Conservation (phyloP, 2,888 invertebrate genomes). For the Limnephilus rhombicus region DNA sequence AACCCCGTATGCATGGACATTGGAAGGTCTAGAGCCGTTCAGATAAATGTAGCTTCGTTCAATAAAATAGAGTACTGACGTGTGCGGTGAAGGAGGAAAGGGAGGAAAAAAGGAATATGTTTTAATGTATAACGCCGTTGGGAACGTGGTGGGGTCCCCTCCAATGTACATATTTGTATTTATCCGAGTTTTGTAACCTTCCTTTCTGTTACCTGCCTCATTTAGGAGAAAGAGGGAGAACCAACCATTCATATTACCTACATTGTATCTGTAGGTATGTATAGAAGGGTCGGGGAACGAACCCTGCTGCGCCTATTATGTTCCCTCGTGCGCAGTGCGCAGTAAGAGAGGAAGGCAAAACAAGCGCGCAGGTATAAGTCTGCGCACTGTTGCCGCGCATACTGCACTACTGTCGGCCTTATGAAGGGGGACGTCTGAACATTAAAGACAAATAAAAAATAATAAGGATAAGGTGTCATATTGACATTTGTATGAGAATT, state of each 20-base stretch:
- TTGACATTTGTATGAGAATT: too few species aligned
- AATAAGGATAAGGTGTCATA: background rate
- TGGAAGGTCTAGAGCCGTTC: too few species aligned
- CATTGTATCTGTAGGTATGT: background rate
- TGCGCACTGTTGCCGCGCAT: constrained; percentile 53
- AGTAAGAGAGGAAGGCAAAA: background rate
- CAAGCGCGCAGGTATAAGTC: constrained; percentile 49
- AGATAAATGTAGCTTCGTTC: too few species aligned
- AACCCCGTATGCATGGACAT: too few species aligned
- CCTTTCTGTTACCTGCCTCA: too few species aligned
- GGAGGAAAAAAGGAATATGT: too few species aligned
- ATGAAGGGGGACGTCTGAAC: background rate
- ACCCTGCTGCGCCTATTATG: constrained; percentile 10
- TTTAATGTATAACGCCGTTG: too few species aligned
- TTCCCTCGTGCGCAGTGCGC: background rate
- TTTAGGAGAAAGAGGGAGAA: too few species aligned
- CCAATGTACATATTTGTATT: too few species aligned
- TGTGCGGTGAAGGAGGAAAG: too few species aligned
- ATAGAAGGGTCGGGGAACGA: background rate
- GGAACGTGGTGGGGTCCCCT: too few species aligned
- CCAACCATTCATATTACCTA: background rate
- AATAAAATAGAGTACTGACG: too few species aligned
- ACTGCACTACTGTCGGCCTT: background rate
- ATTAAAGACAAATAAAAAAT: background rate
- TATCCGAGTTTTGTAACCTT: background rate